These are phyloP conservation scores for Climacteris rufus DNA, from an alignment of 2,113 vertebrate genomes.

Conservation along the genomic window DNA sequence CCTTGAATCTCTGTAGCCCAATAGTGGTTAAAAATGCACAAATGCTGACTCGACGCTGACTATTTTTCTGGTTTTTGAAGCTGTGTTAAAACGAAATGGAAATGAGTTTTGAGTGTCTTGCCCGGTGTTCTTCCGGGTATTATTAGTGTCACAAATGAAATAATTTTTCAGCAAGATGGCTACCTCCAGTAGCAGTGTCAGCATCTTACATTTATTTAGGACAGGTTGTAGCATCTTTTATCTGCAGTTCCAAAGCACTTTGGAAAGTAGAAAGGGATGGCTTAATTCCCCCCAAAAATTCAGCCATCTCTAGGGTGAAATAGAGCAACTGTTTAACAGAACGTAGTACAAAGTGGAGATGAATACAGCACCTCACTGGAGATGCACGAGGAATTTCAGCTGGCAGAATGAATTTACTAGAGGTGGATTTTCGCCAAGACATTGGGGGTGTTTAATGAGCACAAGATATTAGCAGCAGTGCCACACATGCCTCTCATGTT, in stretches of 20 bases:
- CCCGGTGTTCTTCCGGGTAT: neutral
- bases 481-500: neutral
- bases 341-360: neutral
- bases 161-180: conserved; percentile 36
- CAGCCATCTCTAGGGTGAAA: conserved; percentile 14
- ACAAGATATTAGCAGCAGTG: neutral
- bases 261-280: neutral
- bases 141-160: conserved; percentile 57
- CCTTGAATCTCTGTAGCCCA: neutral
- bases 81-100: conserved; percentile 5
- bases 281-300: conserved; percentile 28
- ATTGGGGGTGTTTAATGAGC: conserved; percentile 6
- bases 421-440: conserved; percentile 26
- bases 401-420: conserved; percentile 22
- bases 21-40: neutral
- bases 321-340: conserved; percentile 8
- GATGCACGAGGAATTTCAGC: neutral
- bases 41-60: neutral
- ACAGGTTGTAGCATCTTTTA: conserved; percentile 21
- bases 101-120: conserved; percentile 40
- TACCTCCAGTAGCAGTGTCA: conserved; percentile 38
- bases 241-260: conserved; percentile 36
- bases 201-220: conserved; percentile 49
- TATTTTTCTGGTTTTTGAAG: neutral
- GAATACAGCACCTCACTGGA: neutral